These are phyloP conservation scores for Neoitamus cyanurus DNA, from an alignment of 2,888 invertebrate species.

Conservation along the genomic window DNA sequence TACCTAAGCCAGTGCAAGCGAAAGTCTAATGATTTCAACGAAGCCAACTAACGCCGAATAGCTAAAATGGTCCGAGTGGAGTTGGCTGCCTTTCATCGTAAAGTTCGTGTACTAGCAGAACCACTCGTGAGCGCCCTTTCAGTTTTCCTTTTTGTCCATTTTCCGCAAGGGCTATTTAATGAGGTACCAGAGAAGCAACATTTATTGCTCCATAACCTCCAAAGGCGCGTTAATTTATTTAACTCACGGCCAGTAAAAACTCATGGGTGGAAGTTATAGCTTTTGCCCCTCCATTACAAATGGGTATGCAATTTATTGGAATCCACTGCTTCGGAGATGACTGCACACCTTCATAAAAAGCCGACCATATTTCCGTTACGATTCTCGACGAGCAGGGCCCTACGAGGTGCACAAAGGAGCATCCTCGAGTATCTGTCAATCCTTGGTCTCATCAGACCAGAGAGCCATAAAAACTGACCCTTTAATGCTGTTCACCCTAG, in stretches of 20 bases:
- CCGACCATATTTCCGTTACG: neutral
- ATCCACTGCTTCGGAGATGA: neutral
- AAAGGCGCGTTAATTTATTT: neutral
- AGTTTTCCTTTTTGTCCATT: neutral
- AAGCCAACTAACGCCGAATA: too few species aligned
- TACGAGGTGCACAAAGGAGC: neutral
- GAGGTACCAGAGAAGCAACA: neutral
- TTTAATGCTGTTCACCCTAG: slow-evolving; percentile 40
- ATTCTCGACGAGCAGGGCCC: neutral
- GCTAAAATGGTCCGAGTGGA: too few species aligned
- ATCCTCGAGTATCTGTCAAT: neutral
- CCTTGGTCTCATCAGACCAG: slow-evolving; percentile 16
- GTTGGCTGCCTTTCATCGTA: too few species aligned
- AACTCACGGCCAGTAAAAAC: neutral
- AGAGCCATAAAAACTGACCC: slow-evolving; percentile 35
- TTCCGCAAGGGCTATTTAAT: neutral
- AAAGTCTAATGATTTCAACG: too few species aligned
- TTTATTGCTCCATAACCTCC: neutral
- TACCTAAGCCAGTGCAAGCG: too few species aligned
- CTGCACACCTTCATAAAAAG: neutral
- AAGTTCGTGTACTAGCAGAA: neutral
- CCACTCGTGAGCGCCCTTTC: neutral
- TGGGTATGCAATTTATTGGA: neutral
- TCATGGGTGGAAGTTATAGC: neutral
- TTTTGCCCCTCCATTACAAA: neutral